Conservation (phyloP, 2,888 invertebrate species). For the Polydrusus pterygomalis region DNA sequence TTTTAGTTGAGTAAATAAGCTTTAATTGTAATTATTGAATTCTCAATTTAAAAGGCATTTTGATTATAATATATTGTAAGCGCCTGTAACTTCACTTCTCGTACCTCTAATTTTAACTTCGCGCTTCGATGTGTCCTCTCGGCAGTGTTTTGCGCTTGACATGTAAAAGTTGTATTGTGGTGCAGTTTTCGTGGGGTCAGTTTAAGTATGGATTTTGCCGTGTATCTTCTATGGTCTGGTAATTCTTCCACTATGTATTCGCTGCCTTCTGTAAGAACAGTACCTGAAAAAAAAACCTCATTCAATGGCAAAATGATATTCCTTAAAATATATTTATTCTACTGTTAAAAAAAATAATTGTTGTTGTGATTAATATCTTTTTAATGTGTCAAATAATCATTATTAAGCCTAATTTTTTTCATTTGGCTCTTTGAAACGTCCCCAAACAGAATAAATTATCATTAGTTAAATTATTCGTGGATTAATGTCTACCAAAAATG, state of each 20-base stretch:
- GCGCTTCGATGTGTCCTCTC: constrained; percentile 89
- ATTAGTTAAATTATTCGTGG: not conserved
- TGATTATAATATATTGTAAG: too few species aligned
- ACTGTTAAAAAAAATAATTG: too few species aligned
- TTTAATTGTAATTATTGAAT: too few species aligned
- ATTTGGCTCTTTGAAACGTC: not conserved
- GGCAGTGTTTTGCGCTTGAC: constrained; percentile 94
- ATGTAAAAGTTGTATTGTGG: constrained; percentile 93
- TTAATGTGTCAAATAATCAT: not conserved
- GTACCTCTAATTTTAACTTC: constrained; percentile 86
- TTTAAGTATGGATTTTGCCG: constrained; percentile 88
- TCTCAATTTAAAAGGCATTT: too few species aligned
- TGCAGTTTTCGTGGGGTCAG: constrained; percentile 91
- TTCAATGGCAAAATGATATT: too few species aligned
- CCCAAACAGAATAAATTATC: not conserved
- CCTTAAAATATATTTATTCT: too few species aligned
- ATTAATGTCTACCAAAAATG: not conserved
- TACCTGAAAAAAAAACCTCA: constrained; percentile 73
- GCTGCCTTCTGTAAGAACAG: constrained; percentile 87
- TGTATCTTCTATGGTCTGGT: constrained; percentile 87
- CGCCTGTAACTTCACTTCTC: constrained; percentile 58
- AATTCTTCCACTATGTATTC: constrained; percentile 85
- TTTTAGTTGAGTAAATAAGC: too few species aligned
- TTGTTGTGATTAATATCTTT: too few species aligned
- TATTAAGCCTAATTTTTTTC: not conserved